These are phyloP conservation scores for Bettongia penicillata DNA, from an alignment of 2,113 vertebrate species.

Conservation along the genomic window DNA sequence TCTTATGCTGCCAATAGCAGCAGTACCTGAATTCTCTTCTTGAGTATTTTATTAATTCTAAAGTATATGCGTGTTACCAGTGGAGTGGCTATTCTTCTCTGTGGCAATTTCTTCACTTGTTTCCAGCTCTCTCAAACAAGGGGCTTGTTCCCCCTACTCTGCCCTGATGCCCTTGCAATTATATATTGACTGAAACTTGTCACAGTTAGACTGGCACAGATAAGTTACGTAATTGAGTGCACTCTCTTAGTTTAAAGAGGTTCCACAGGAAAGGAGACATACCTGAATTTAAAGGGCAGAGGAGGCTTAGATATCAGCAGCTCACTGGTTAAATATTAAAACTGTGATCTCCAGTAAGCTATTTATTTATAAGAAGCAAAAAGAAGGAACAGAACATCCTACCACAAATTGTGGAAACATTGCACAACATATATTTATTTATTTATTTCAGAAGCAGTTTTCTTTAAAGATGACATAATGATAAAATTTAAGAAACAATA, in stretches of 20 bases:
- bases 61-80: slow-evolving; percentile 16
- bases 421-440: neutral
- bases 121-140: neutral
- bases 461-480: neutral
- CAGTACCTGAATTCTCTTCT: slow-evolving; percentile 37
- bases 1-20: slow-evolving; percentile 44
- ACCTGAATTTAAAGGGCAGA: neutral
- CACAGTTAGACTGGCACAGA: neutral
- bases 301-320: neutral
- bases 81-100: slow-evolving; percentile 31
- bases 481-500: neutral
- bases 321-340: neutral
- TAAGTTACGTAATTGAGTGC: neutral
- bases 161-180: neutral
- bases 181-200: neutral
- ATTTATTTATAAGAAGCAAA: neutral
- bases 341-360: neutral
- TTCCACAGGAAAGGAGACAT: neutral
- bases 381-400: neutral
- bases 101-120: neutral
- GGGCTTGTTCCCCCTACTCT: too few relatives aligned
- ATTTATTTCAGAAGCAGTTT: neutral
- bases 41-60: slow-evolving; percentile 48
- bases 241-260: neutral
- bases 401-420: neutral